Base-by-base conservation (phyloP, 2,113 vertebrate species). In the Budorcas taxicolor region DNA sequence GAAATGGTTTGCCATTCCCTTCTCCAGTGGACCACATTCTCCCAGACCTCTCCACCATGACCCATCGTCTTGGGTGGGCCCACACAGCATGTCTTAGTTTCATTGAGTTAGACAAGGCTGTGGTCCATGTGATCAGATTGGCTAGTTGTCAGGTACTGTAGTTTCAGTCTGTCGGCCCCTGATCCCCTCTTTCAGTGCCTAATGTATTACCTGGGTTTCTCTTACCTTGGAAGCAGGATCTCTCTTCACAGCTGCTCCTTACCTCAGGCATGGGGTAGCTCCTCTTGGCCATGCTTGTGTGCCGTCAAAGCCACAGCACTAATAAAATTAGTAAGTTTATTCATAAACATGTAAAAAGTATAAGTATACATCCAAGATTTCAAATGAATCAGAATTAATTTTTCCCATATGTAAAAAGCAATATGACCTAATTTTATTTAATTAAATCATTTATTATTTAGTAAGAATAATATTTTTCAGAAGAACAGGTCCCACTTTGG, bases 261-360 rank as follows among this genome's bases (percentile, higher is more conserved):
- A 33, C 60, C 15, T 33, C 0, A 3, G 60, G 13, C 0, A 0
- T 3, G 0, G 15, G 29, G 13, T 33, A 64, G 31, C 31, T 64
- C 31, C 29, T 62, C 60, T 64, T 33, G 14, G 31, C 31, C 1
- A 0, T 3, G 14, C 14, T 33, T 62, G 60, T 62, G 7, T 7
- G 6, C 14, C 3, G 2, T 64, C 13, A 33, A 31, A 33, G 31
- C 60, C 31, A 33, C 31, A 0, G 0, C 14, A 3, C 31, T 33
- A 33, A 36, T 74, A 52, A 96, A 53, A 74, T 94, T 17, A 58
- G 15, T 19, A 80, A 29, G 57, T 31, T 6, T 33, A 25, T 64
- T 15, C 62, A 33, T 90, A 74, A 3, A 14, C 19, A 33, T 62
- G 5, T 60, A 87, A 50, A 76, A 76, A 84, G 21, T 21, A 9